phyloP scores from a whole-genome alignment of 2,113 vertebrate species.

The Amblyornis subalaris region DNA sequence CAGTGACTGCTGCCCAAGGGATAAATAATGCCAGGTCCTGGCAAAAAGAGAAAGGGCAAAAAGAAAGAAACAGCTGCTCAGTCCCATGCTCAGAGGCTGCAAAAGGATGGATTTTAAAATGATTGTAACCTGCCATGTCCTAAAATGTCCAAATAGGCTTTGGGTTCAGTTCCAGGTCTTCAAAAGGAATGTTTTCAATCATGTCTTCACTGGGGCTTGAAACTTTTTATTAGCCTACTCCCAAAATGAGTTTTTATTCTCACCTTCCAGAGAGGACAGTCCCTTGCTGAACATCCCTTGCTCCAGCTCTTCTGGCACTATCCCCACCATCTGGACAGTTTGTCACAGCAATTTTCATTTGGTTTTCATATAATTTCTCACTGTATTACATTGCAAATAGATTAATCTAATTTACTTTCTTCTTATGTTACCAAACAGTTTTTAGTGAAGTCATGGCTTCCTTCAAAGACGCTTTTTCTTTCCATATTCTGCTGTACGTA shows the following conservation, averaged over 20 bases:
- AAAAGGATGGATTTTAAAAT: neutral
- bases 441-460: neutral
- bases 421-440: neutral
- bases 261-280: neutral
- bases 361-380: neutral
- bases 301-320: neutral
- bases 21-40: neutral
- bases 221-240: neutral
- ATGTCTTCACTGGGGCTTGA: neutral
- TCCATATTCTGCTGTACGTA: neutral
- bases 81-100: neutral
- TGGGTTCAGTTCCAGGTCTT: neutral
- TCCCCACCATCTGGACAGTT: neutral
- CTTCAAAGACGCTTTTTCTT: neutral
- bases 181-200: neutral
- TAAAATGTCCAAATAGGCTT: neutral
- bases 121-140: neutral
- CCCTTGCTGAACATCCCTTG: neutral
- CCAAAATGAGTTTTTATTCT: neutral
- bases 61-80: neutral
- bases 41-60: neutral
- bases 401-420: neutral
- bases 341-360: neutral
- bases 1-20: neutral
- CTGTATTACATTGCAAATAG: neutral